phyloP scores from a whole-genome alignment of 2,113 vertebrate species.

The Sminthopsis crassicaudata region DNA sequence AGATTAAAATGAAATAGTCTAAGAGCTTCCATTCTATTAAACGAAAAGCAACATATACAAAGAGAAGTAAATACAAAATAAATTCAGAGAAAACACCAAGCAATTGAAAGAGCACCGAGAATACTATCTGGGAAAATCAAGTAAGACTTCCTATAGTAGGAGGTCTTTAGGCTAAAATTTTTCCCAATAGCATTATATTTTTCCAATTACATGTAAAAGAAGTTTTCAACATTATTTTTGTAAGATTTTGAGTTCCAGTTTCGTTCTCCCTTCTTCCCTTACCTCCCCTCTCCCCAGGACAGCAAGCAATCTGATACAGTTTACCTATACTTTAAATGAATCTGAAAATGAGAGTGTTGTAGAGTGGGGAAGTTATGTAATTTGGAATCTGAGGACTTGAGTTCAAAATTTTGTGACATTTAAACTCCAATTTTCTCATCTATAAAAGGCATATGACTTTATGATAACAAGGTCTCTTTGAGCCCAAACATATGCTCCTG shows the following conservation, averaged over 20 bases:
- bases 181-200: no score
- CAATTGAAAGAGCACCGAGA: neutral
- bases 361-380: neutral
- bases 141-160: neutral
- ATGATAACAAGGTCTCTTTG: neutral
- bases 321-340: neutral
- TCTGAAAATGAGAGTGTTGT: neutral
- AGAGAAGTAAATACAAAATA: neutral
- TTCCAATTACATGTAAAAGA: no score
- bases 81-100: neutral
- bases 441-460: neutral
- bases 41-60: neutral
- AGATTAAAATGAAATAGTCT: neutral
- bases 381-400: neutral
- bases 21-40: neutral
- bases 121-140: neutral
- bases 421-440: neutral
- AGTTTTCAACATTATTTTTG: no score
- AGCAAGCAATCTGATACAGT: no score
- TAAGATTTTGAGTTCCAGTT: no score
- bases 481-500: neutral
- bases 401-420: constrained; percentile 1
- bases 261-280: no score
- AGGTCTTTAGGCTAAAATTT: neutral
- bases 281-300: no score